Conservation (phyloP, 2,797 vertebrate species). For the Macropus fuliginosus region DNA sequence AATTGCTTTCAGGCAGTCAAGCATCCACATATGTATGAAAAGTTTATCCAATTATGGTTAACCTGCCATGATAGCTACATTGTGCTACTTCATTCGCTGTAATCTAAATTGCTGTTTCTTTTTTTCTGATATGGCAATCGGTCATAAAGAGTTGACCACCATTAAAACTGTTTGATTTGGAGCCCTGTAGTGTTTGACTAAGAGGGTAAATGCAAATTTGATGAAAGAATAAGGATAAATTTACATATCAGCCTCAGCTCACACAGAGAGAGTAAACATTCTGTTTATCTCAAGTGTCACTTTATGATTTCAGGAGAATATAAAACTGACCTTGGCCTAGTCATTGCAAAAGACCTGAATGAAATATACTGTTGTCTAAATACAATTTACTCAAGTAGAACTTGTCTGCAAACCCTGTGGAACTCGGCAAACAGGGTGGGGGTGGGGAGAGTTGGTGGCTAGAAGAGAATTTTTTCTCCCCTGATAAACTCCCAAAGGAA, state of each 20-base stretch:
- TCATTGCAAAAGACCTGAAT: slow-evolving; percentile 92
- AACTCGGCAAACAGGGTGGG: slow-evolving; percentile 88
- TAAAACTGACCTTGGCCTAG: slow-evolving; percentile 99
- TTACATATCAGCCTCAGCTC: slow-evolving; percentile 99
- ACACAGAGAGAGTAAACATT: slow-evolving; percentile 99
- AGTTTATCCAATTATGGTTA: slow-evolving; percentile 97
- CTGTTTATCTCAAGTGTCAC: slow-evolving; percentile 99
- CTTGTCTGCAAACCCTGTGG: slow-evolving; percentile 90
- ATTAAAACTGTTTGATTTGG: slow-evolving; percentile 99
- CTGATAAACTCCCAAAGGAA: slow-evolving; percentile 75
- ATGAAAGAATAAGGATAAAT: slow-evolving; percentile 99
- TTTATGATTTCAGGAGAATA: slow-evolving; percentile 99
- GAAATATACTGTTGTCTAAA: slow-evolving; percentile 95
- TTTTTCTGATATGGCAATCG: slow-evolving; percentile 93
- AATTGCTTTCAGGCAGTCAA: slow-evolving; percentile 91
- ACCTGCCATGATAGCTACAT: slow-evolving; percentile 90
- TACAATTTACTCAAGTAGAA: slow-evolving; percentile 94
- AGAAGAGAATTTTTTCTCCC: slow-evolving; percentile 72
- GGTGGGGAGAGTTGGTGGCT: slow-evolving; percentile 79
- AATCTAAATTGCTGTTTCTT: slow-evolving; percentile 96
- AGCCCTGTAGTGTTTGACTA: slow-evolving; percentile 99
- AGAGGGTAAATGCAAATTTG: slow-evolving; percentile 99
- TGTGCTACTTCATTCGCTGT: slow-evolving; percentile 92
- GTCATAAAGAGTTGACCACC: slow-evolving; percentile 99
- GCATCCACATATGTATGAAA: slow-evolving; percentile 93